Conservation (phyloP, 2,113 vertebrate species). For the Spermophilus dauricus region DNA sequence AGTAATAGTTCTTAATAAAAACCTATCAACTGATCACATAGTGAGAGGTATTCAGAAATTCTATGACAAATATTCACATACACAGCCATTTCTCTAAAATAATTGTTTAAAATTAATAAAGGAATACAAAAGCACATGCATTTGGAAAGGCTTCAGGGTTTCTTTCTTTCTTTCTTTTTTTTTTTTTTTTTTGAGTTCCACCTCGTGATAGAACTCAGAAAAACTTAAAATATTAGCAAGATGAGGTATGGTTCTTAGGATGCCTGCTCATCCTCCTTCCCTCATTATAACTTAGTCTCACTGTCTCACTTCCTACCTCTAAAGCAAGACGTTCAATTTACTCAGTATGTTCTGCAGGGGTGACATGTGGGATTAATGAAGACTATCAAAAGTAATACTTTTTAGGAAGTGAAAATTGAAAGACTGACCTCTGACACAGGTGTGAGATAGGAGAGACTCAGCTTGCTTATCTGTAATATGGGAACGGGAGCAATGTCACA, state of each 20-base stretch:
- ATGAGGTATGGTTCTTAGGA: background rate
- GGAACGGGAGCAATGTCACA: background rate
- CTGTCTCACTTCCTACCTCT: background rate
- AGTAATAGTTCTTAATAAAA: background rate
- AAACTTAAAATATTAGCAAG: background rate
- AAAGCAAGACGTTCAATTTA: background rate
- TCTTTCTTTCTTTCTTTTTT: background rate
- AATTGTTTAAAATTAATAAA: conserved; percentile 55
- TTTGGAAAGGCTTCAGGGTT: background rate
- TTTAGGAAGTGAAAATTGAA: conserved; percentile 14
- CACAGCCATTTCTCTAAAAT: background rate
- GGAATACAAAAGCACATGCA: background rate
- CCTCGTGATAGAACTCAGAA: conserved; percentile 3
- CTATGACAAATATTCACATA: background rate
- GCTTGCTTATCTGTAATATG: background rate
- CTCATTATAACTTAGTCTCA: background rate
- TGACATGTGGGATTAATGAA: background rate
- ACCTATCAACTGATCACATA: background rate
- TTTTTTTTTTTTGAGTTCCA: background rate
- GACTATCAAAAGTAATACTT: background rate
- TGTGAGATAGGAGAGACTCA: background rate
- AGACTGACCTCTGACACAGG: background rate
- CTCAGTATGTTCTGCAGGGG: background rate
- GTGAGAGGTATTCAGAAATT: background rate
- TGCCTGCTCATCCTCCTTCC: background rate